Evolutionary conservation across 2,888 invertebrate genomes (phyloP).

Genomic region (Cataglyphis livida): DNA sequence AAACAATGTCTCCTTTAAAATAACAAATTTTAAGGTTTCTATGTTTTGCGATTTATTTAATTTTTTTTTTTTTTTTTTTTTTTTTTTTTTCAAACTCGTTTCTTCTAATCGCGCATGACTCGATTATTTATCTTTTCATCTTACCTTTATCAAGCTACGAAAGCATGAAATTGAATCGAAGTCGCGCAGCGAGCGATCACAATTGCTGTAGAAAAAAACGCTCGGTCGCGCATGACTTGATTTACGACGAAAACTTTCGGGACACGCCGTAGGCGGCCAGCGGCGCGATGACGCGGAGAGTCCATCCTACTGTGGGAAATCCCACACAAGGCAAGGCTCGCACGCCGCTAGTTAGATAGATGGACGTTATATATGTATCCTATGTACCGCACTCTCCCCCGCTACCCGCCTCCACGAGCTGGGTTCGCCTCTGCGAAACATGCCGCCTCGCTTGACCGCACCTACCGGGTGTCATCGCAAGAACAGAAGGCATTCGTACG

Average conservation of each 20-base stretch:
- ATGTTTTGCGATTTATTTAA: background rate
- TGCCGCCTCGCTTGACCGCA: slow-evolving; percentile 70
- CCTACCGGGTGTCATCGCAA: slow-evolving; percentile 64
- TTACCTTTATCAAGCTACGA: background rate
- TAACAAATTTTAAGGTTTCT: background rate
- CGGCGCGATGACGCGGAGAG: slow-evolving; percentile 50
- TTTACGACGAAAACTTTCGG: slow-evolving; percentile 81
- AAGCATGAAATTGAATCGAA: slow-evolving; percentile 58
- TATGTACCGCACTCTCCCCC: slow-evolving; percentile 57
- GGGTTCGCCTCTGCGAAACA: slow-evolving; percentile 74
- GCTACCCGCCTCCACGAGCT: slow-evolving; percentile 51
- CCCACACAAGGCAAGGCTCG: slow-evolving; percentile 66
- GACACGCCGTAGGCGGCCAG: slow-evolving; percentile 74
- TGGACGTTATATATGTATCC: slow-evolving; percentile 41
- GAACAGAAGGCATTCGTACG: background rate
- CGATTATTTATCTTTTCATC: background rate
- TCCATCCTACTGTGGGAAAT: slow-evolving; percentile 51
- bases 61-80: too few relatives aligned
- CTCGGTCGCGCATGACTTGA: slow-evolving; percentile 71
- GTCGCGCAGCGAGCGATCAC: slow-evolving; percentile 57
- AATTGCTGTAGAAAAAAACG: slow-evolving; percentile 36
- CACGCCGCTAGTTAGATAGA: slow-evolving; percentile 68
- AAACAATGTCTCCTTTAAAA: background rate
- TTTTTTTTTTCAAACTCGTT: background rate
- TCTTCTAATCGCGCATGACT: background rate